Percentiles rank a stretch among this genome's conserved stretches.
Conservation (phyloP, 1,140 invertebrate species). For the Brachionus angularis region DNA sequence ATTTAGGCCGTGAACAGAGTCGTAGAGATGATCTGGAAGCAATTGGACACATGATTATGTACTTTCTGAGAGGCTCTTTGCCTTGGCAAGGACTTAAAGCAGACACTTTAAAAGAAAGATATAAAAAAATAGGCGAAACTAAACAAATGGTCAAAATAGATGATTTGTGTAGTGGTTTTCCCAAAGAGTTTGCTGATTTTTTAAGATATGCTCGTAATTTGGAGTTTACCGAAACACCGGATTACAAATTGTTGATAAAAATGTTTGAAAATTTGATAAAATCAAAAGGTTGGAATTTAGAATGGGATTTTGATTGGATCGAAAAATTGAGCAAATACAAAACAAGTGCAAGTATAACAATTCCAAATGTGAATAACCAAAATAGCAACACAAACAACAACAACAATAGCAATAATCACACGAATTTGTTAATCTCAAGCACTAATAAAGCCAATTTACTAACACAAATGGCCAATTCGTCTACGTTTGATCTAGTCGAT, state of each 20-base stretch:
- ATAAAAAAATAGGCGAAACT: constrained; percentile 45
- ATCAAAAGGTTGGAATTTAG: constrained; percentile 51
- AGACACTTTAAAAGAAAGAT: constrained; percentile 41
- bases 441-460: no score
- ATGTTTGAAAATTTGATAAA: constrained; percentile 37
- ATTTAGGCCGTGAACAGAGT: constrained; percentile 76
- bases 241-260: constrained; percentile 28
- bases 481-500: constrained; percentile 8
- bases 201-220: constrained; percentile 32
- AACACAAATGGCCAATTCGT: not conserved
- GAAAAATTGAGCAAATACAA: constrained; percentile 23
- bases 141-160: constrained; percentile 31
- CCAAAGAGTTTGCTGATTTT: constrained; percentile 42
- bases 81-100: constrained; percentile 45
- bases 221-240: constrained; percentile 44
- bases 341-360: not conserved
- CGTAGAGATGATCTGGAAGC: constrained; percentile 97
- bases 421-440: no score
- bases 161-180: constrained; percentile 45
- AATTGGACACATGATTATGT: constrained; percentile 97
- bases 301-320: constrained; percentile 91
- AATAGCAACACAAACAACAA: constrained; percentile 20
- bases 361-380: constrained; percentile 1
- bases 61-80: constrained; percentile 44
- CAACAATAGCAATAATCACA: constrained; percentile 10